Evolutionary conservation across 2,113 vertebrate genomes (phyloP).

Genomic region (Sterna hirundo): DNA sequence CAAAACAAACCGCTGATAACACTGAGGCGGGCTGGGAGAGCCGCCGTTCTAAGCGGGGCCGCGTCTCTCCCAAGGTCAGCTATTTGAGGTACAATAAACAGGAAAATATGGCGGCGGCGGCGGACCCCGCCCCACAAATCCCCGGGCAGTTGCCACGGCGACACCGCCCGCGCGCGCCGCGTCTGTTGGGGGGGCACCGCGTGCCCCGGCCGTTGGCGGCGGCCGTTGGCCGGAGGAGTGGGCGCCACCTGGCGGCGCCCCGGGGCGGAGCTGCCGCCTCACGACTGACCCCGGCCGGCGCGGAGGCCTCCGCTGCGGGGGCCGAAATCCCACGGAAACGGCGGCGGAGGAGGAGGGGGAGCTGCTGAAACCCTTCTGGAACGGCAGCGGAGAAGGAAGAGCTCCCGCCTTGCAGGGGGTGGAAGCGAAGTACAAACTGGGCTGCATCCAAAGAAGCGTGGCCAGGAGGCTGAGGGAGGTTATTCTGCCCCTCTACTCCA

Average conservation of each 20-base stretch:
- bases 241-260: background rate
- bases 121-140: background rate
- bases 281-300: rapidly evolving
- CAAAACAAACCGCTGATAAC: slow-evolving; percentile 49
- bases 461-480: background rate
- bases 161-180: background rate
- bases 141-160: background rate
- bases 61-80: slow-evolving; percentile 39
- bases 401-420: rapidly evolving
- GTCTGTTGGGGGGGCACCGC: background rate
- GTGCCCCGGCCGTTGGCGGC: background rate
- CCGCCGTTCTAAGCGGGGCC: background rate
- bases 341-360: background rate
- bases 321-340: rapidly evolving
- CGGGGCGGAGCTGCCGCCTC: too few species aligned
- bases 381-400: rapidly evolving
- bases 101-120: background rate
- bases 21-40: background rate
- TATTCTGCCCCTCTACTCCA: background rate
- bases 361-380: too few species aligned
- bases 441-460: background rate
- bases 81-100: slow-evolving; percentile 30
- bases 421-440: background rate
- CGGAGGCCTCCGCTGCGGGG: rapidly evolving
- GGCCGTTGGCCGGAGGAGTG: background rate